Evolutionary conservation across 64 coral and sea anemone species (phyloP), one percentile per base, ranked within the genome.

Genomic region (Porites australiensis): DNA sequence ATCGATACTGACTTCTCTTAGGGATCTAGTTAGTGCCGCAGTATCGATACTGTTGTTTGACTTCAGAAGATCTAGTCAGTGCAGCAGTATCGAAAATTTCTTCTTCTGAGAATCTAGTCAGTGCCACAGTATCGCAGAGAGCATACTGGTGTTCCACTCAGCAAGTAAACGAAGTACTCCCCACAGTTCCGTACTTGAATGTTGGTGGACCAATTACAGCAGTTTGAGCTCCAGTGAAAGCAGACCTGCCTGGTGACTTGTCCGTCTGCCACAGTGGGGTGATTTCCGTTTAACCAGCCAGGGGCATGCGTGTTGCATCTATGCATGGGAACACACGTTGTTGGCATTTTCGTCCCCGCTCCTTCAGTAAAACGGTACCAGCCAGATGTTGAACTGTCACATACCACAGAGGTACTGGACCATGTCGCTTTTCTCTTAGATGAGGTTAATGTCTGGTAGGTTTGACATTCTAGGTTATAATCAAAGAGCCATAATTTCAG

Each of bases 131-230:
- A 55, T 5, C 53, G 53, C 5, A 55, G 53, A 11, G 5, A 7
- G 53, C 53, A 55, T 72, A 0, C 15, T 45, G 70, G 70, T 8
- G 70, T 72, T 72, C 70, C n/a, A 20, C 13, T 45, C 13, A 72
- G 44, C 7, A 23, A 45, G 15, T 72, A 72, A 20, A 72, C 13
- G 70, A 23, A 72, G 44, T 23, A 72, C 13, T 45, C 70, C n/a
- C 70, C 70, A 72, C 70, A 72, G 15, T 72, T 72, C 13, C 70
- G 70, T 2, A 72, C 70, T 72, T 45, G n/a, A 15, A 72, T 72
- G n/a, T 72, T 45, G n/a, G n/a, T 72, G 5, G n/a, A 9, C 70
- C 70, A 72, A 20, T 45, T 0, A 15, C 70, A 72, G 70, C 70
- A 72, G 70, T 72, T 72, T 20, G n/a, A 23, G 15, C 15, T 11